These are phyloP conservation scores for Semibalanus balanoides DNA, from an alignment of 1,140 invertebrate genomes.

Conservation along the genomic window DNA sequence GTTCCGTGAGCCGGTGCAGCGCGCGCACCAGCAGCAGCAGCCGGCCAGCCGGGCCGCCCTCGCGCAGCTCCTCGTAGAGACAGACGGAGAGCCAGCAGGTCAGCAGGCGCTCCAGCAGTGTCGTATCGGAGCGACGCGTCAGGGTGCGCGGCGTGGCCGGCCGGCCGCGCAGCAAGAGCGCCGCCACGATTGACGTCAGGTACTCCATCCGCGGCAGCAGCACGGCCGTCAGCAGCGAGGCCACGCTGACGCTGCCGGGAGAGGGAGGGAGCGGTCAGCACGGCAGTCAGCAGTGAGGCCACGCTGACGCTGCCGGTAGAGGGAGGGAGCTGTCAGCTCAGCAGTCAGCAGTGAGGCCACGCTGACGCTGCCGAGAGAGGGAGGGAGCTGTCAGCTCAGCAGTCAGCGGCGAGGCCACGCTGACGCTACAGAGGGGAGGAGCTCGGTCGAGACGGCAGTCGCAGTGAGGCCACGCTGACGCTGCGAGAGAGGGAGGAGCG, in stretches of 20 bases:
- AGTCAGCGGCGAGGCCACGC: conserved; percentile 83
- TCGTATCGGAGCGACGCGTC: conserved; percentile 88
- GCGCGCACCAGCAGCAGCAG: conserved; percentile 93
- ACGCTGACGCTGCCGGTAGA: too few species aligned
- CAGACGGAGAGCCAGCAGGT: conserved; percentile 97
- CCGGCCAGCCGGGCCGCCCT: conserved; percentile 53
- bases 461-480: too few species aligned
- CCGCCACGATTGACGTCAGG: conserved; percentile 79
- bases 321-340: too few species aligned
- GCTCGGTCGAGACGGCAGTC: too few species aligned
- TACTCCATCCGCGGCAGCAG: conserved; percentile 94
- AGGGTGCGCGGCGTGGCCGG: conserved; percentile 79
- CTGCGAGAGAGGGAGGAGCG: too few species aligned
- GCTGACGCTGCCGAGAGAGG: too few species aligned
- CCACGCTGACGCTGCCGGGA: conserved; percentile 67
- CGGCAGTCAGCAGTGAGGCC: conserved; percentile 79
- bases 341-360: conserved; percentile 85
- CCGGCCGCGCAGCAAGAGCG: conserved; percentile 66
- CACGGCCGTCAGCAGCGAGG: conserved; percentile 79
- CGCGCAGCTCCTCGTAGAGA: conserved; percentile 92
- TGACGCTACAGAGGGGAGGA: too few species aligned
- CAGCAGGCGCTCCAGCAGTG: conserved; percentile 97
- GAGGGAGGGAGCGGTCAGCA: too few species aligned
- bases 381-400: too few species aligned
- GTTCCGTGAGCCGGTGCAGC: conserved; percentile 97